Evolutionary conservation across 1,140 invertebrate species (phyloP).

Genomic region (Aphidius gifuensis): DNA sequence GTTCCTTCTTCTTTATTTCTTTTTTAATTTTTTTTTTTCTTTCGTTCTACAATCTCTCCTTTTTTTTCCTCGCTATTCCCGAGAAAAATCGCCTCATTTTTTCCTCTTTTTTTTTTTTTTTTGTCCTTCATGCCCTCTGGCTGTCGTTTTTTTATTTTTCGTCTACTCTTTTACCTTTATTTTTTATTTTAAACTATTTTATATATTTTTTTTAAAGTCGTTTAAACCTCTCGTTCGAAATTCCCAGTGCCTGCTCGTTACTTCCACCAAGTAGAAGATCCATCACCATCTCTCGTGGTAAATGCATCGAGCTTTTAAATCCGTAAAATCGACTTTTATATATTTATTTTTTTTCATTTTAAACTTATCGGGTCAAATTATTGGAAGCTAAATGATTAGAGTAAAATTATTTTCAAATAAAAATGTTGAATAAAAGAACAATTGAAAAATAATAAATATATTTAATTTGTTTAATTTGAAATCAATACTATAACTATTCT

Average conservation of each 20-base stretch:
- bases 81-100: slow-evolving; percentile 16
- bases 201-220: neutral
- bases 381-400: slow-evolving; percentile 2
- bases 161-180: slow-evolving; percentile 7
- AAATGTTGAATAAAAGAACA: too few relatives aligned
- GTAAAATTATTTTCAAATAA: slow-evolving; percentile 1
- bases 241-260: slow-evolving; percentile 21
- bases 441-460: too few relatives aligned
- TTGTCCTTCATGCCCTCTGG: slow-evolving; percentile 7
- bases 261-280: slow-evolving; percentile 15
- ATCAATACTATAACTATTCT: too few relatives aligned
- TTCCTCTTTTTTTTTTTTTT: slow-evolving; percentile 7
- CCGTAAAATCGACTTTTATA: slow-evolving; percentile 18
- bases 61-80: neutral
- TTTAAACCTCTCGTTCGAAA: slow-evolving; percentile 11
- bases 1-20: neutral
- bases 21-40: neutral
- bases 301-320: slow-evolving; percentile 20
- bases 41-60: neutral
- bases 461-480: too few relatives aligned
- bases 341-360: too few relatives aligned
- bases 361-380: too few relatives aligned
- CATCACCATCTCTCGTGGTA: slow-evolving; percentile 4
- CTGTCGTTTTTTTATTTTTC: neutral
- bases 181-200: slow-evolving; percentile 6